Evolutionary conservation across 2,888 invertebrate species (phyloP).

Genomic region (Strigamia crassipes): DNA sequence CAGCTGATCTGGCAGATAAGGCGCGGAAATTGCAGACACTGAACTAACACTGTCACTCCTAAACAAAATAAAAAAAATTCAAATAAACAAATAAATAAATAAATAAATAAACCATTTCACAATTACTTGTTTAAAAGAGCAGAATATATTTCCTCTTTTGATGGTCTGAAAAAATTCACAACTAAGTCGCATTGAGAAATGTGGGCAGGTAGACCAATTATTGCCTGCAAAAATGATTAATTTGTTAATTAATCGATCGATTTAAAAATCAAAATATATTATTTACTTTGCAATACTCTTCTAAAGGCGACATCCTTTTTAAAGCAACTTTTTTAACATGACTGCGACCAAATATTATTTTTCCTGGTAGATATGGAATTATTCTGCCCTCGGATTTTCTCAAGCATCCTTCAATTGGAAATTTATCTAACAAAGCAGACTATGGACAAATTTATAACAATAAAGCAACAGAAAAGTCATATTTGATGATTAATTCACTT

Average conservation of each 20-base stretch:
- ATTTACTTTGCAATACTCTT: conserved; percentile 7
- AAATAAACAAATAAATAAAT: not conserved
- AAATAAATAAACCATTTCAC: not conserved
- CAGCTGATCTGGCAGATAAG: not conserved
- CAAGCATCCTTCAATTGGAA: not conserved
- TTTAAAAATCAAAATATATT: not conserved
- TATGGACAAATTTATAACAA: not conserved
- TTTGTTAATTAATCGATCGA: not conserved
- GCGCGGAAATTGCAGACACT: not conserved
- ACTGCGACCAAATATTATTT: not conserved
- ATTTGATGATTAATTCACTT: not conserved
- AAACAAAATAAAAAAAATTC: not conserved
- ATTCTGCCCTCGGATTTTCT: not conserved
- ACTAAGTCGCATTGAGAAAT: not conserved
- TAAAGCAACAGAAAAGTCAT: not conserved
- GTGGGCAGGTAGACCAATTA: not conserved
- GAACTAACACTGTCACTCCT: not conserved
- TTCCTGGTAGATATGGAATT: not conserved
- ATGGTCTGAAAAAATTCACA: not conserved
- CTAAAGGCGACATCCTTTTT: not conserved
- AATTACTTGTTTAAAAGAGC: not conserved
- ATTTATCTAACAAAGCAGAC: not conserved
- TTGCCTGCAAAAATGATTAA: not conserved
- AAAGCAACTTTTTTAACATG: not conserved
- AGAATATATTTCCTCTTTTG: not conserved